Evolutionary conservation across 1,140 invertebrate genomes (phyloP).

Genomic region (Periplaneta americana): DNA sequence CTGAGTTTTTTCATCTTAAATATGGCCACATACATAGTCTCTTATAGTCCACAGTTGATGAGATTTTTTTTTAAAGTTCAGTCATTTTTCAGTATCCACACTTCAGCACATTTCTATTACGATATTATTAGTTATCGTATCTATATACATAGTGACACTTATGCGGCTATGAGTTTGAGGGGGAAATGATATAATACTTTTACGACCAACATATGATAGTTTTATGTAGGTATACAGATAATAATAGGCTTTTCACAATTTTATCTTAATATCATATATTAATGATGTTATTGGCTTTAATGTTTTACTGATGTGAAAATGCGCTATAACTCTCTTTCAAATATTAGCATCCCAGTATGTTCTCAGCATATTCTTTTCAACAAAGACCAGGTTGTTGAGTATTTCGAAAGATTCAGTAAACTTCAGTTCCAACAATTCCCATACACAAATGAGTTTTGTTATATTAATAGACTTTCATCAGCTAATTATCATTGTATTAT

Average conservation of each 20-base stretch:
- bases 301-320: too few relatives aligned
- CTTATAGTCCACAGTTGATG: background rate
- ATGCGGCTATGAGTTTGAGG: background rate
- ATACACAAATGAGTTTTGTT: too few relatives aligned
- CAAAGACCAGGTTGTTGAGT: background rate
- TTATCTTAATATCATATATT: too few relatives aligned
- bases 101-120: too few relatives aligned
- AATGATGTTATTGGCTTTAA: too few relatives aligned
- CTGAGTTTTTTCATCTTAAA: background rate
- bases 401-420: background rate
- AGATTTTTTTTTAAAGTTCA: background rate
- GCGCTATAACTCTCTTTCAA: too few relatives aligned
- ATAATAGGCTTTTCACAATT: background rate
- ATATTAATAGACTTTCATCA: too few relatives aligned
- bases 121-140: background rate
- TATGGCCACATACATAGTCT: background rate
- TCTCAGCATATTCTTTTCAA: too few relatives aligned
- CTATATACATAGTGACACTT: background rate
- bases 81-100: background rate
- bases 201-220: background rate
- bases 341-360: too few relatives aligned
- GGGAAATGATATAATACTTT: background rate
- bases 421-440: background rate
- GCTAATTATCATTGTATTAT: too few relatives aligned
- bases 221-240: background rate